These are phyloP conservation scores for Tromatobia lineatoria DNA, from an alignment of 2,888 invertebrate genomes.

Conservation along the genomic window DNA sequence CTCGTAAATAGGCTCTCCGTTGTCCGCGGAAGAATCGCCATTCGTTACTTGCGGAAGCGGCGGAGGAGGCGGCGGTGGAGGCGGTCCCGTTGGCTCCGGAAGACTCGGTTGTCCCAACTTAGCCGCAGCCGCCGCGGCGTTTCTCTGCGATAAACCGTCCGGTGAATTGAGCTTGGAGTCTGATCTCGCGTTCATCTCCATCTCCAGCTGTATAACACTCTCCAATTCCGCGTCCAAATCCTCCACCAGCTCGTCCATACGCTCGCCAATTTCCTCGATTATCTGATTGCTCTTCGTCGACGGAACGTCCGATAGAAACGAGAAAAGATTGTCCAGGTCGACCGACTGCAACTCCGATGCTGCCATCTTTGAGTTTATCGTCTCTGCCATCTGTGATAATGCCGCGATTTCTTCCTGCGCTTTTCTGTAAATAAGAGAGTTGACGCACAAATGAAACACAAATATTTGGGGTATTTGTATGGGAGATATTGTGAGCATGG, in stretches of 20 bases:
- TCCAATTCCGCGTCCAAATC: constrained; percentile 93
- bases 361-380: constrained; percentile 88
- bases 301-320: constrained; percentile 93
- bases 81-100: constrained; percentile 92
- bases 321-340: constrained; percentile 95
- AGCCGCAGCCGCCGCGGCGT: constrained; percentile 71
- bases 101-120: constrained; percentile 88
- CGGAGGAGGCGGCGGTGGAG: constrained; percentile 89
- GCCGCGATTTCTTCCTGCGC: constrained; percentile 90
- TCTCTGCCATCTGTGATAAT: constrained; percentile 91
- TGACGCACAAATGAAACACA: not conserved
- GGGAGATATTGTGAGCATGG: not conserved
- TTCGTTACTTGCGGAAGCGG: constrained; percentile 76
- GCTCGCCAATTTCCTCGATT: constrained; percentile 94
- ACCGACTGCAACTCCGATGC: constrained; percentile 89
- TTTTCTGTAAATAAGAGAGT: constrained; percentile 86
- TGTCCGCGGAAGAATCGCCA: constrained; percentile 74
- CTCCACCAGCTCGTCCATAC: constrained; percentile 93
- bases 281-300: constrained; percentile 88
- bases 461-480: not conserved
- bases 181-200: constrained; percentile 81
- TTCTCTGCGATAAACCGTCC: constrained; percentile 74
- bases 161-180: constrained; percentile 75
- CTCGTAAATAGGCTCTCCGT: constrained; percentile 94
- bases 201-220: constrained; percentile 89